These are phyloP conservation scores for Macropodus opercularis DNA, from an alignment of 2,797 vertebrate genomes.

Conservation along the genomic window DNA sequence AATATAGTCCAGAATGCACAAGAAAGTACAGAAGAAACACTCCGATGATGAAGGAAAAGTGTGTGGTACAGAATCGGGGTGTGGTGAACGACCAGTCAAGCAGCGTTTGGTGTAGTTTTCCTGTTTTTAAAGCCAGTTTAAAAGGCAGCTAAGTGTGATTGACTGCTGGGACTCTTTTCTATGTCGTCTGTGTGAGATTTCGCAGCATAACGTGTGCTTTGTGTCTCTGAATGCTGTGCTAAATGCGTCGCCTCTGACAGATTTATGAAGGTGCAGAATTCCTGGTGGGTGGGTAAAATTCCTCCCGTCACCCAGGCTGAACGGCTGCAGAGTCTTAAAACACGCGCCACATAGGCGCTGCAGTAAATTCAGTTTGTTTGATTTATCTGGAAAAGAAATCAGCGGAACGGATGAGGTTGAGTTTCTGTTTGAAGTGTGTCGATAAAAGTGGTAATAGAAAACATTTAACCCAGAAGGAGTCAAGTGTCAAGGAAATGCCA, in stretches of 20 bases:
- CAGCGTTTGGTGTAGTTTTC: conserved; percentile 21
- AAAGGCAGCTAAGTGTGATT: conserved; percentile 33
- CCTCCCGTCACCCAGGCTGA: conserved; percentile 30
- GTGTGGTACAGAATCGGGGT: neutral
- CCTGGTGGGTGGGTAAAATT: conserved; percentile 37
- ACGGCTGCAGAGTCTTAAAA: conserved; percentile 1
- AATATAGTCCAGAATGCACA: conserved; percentile 51
- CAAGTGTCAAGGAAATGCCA: conserved; percentile 5
- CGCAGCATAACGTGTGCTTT: conserved; percentile 47
- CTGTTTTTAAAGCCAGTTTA: conserved; percentile 28
- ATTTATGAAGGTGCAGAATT: conserved; percentile 65
- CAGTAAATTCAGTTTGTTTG: neutral
- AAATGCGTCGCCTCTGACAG: conserved; percentile 36
- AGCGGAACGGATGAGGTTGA: neutral
- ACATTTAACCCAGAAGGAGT: neutral
- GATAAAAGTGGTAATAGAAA: neutral
- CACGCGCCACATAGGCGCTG: neutral
- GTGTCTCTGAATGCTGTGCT: conserved; percentile 29
- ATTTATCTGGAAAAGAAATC: neutral
- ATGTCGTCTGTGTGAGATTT: conserved; percentile 21
- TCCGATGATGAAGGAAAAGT: conserved; percentile 16
- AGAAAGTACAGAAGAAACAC: conserved; percentile 9
- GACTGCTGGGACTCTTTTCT: conserved; percentile 9
- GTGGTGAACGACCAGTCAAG: conserved; percentile 25
- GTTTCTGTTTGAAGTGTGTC: neutral